Evolutionary conservation across 2,113 vertebrate genomes (phyloP), one percentile per base, ranked within the genome.

Genomic region (Fulica atra): DNA sequence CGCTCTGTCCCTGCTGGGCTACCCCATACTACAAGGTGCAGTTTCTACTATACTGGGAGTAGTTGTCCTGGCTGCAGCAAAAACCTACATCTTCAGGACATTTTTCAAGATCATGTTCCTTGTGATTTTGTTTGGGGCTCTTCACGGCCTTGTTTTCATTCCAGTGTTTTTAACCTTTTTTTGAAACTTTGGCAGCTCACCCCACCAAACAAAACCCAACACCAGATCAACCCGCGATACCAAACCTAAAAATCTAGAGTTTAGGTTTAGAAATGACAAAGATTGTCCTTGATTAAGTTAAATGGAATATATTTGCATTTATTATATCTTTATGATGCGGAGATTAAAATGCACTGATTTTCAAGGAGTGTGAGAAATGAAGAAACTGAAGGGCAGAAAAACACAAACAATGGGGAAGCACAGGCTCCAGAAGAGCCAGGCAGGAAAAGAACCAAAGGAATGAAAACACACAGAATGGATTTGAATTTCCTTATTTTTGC

Each of bases 91-190:
- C n/a, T 98, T 98, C 26, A 98, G 98, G 91, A 99, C 97, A 1
- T 99, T 99, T 96, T 99, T 99, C 92, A 98, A 98, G 96, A 98
- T 99, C 50, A 99, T 98, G 97, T 98, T 99, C 85, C 97, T 99
- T 11, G 98, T 99, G 56, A 99, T 99, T 92, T 61, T 96, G 20
- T 98, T 99, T 74, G 99, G 99, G 57, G 86, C 96, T 81, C 72
- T 97, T 92, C 99, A 99, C 1, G 98, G 98, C 16, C 97, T 99
- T 42, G 33, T 98, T 94, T 99, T 99, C 86, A 98, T 99, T 95
- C 99, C 98, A 0, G 98, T 99, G 53, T 98, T 99, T 96, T 97
- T 99, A 92, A 98, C 98, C 15, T 98, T 99, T 81, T 97, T 98
- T 89, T 96, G 93, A 73, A 87, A 38, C 69, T 95, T 93, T 84